These are phyloP conservation scores for Orcinus orca DNA, from an alignment of 2,113 vertebrate species.

Conservation along the genomic window DNA sequence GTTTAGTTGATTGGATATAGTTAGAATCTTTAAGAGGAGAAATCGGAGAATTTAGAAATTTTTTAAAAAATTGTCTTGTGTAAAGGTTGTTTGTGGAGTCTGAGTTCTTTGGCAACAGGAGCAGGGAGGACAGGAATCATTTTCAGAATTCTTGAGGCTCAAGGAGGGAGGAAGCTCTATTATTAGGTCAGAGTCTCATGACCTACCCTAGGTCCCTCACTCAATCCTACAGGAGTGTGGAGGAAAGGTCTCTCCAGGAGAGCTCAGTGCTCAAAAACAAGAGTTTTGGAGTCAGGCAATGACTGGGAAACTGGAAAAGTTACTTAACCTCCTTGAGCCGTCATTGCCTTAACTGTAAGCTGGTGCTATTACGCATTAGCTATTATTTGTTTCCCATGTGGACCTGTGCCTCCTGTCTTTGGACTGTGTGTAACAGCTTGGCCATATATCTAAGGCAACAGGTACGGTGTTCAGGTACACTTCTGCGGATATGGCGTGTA, in stretches of 20 bases:
- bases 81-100: neutral
- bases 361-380: neutral
- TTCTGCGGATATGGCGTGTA: neutral
- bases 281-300: neutral
- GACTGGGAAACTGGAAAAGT: neutral
- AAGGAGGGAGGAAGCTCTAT: neutral
- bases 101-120: neutral
- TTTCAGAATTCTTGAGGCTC: neutral
- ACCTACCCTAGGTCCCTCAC: neutral
- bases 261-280: neutral
- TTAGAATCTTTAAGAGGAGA: neutral
- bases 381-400: neutral
- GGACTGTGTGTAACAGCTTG: neutral
- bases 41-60: neutral
- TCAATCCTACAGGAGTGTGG: too few species aligned
- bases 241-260: neutral
- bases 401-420: neutral
- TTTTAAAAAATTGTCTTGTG: neutral
- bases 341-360: neutral
- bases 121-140: neutral
- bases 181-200: neutral
- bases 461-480: neutral
- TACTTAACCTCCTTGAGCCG: neutral
- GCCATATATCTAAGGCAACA: too few species aligned
- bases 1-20: conserved; percentile 22